Evolutionary conservation across 1,140 invertebrate genomes (phyloP).

Genomic region (Archivesica marissinica): DNA sequence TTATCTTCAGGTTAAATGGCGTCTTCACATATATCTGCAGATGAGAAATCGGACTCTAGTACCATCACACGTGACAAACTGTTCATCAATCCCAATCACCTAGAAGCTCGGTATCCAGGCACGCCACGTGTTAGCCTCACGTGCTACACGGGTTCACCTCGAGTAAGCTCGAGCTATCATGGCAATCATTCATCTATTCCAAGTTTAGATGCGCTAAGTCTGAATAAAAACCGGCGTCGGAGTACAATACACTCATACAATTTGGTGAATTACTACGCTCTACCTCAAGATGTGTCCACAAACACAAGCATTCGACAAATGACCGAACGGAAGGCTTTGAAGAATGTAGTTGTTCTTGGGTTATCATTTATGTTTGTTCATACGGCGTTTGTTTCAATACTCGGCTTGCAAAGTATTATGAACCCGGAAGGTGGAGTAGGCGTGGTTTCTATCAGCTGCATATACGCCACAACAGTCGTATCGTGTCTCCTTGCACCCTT

Average conservation of each 20-base stretch:
- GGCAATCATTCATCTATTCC: conserved; percentile 52
- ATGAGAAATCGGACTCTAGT: conserved; percentile 47
- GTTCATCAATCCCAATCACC: not conserved
- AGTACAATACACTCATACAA: conserved; percentile 80
- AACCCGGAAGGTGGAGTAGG: conserved; percentile 79
- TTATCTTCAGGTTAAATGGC: conserved; percentile 37
- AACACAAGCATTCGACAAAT: conserved; percentile 70
- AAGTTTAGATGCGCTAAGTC: conserved; percentile 55
- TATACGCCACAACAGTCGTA: conserved; percentile 80
- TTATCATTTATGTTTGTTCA: conserved; percentile 81
- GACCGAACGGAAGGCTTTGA: conserved; percentile 76
- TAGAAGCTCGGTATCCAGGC: conserved; percentile 27
- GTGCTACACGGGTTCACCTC: conserved; percentile 37
- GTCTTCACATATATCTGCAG: conserved; percentile 29
- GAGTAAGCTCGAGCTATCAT: conserved; percentile 48
- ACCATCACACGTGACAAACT: conserved; percentile 46
- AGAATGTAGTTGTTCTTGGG: conserved; percentile 81
- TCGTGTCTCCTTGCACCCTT: conserved; percentile 82
- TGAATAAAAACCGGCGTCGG: conserved; percentile 70
- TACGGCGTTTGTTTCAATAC: conserved; percentile 81
- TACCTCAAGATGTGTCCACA: conserved; percentile 74
- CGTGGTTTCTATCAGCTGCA: conserved; percentile 79
- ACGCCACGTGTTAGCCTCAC: conserved; percentile 50
- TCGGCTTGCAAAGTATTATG: conserved; percentile 81
- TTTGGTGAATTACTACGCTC: conserved; percentile 75